Conservation (phyloP, 2,797 vertebrate species). For the Agapornis canus region DNA sequence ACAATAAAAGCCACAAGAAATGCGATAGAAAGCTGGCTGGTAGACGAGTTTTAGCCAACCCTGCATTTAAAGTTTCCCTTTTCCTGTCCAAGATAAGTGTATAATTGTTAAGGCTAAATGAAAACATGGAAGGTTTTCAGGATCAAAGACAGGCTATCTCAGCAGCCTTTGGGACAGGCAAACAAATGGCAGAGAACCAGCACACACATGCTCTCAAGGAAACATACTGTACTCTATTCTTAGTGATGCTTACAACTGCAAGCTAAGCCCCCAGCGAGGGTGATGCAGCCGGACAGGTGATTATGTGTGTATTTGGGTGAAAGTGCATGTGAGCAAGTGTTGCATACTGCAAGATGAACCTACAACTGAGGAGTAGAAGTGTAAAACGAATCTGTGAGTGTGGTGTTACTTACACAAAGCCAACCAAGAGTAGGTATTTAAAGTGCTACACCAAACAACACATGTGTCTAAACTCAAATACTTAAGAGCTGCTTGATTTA, state of each 20-base stretch:
- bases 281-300: constrained; percentile 48
- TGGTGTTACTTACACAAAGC: neutral
- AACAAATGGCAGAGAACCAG: neutral
- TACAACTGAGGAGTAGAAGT: neutral
- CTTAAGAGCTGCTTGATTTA: neutral
- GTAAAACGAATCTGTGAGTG: neutral
- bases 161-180: neutral
- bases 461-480: neutral
- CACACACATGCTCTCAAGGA: neutral
- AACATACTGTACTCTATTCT: constrained; percentile 13
- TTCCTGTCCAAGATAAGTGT: neutral
- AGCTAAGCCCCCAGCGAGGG: neutral
- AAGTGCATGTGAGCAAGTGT: constrained; percentile 17
- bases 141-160: constrained; percentile 23
- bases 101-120: neutral
- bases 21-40: neutral
- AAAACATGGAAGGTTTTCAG: neutral
- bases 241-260: constrained; percentile 13
- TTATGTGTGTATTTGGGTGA: constrained; percentile 35
- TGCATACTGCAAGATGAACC: neutral
- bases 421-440: neutral
- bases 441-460: neutral
- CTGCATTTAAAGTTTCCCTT: constrained; percentile 2
- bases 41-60: neutral
- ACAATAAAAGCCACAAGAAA: neutral